phyloP scores from a whole-genome alignment of 2,113 vertebrate genomes.

The Alligator mississippiensis region DNA sequence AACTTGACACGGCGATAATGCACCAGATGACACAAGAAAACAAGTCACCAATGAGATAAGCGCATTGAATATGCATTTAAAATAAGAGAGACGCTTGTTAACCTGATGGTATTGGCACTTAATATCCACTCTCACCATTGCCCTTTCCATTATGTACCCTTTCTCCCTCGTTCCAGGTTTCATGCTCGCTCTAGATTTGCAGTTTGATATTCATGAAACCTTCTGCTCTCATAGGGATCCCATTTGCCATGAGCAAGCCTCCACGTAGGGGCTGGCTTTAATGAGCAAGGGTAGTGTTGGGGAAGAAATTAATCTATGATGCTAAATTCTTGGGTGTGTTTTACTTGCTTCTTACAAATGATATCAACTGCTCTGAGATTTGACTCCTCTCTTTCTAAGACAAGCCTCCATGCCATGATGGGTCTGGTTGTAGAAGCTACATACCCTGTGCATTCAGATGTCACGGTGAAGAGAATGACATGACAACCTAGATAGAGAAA shows the following conservation, averaged over 20 bases:
- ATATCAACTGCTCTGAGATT: too few species aligned
- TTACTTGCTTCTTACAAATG: too few species aligned
- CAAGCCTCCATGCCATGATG: neutral
- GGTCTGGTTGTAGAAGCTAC: neutral
- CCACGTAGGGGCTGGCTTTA: too few species aligned
- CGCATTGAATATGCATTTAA: conserved; percentile 11
- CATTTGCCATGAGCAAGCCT: too few species aligned
- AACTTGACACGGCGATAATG: neutral
- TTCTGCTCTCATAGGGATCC: too few species aligned
- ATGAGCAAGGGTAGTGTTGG: too few species aligned
- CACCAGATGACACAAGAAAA: neutral
- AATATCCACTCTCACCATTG: neutral
- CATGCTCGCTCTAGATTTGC: too few species aligned
- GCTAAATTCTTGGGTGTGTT: too few species aligned
- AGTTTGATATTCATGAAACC: too few species aligned
- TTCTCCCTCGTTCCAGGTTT: neutral
- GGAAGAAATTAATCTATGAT: too few species aligned
- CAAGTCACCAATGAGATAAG: conserved; percentile 20
- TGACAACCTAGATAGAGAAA: neutral
- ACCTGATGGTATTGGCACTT: too few species aligned
- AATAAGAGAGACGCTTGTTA: neutral
- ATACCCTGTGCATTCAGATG: neutral
- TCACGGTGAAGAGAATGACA: fast-evolving
- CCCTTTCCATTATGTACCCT: neutral
- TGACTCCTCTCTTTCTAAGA: neutral